These are phyloP conservation scores for Octodonta nipae DNA, from an alignment of 2,888 invertebrate species.

Conservation along the genomic window DNA sequence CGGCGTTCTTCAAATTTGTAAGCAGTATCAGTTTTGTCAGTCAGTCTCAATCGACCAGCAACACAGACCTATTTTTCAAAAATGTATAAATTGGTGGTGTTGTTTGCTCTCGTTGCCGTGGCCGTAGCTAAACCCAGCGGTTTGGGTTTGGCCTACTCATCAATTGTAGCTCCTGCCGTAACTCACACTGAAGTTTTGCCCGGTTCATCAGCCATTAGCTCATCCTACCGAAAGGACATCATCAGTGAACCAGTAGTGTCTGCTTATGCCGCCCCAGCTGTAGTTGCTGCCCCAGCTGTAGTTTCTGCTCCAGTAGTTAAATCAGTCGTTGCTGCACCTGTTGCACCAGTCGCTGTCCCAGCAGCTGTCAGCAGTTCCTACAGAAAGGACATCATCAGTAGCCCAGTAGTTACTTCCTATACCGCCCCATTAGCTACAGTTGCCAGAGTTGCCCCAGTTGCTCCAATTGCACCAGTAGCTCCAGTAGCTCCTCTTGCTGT, in stretches of 20 bases:
- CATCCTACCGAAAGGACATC: constrained; percentile 18
- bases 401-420: constrained; percentile 11
- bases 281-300: constrained; percentile 4
- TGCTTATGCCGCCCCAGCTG: constrained; percentile 27
- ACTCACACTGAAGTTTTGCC: constrained; percentile 7
- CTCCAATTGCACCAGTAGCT: background rate
- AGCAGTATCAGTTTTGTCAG: constrained; percentile 15
- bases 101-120: constrained; percentile 47
- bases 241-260: constrained; percentile 17
- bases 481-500: constrained; percentile 4
- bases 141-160: constrained; percentile 4
- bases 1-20: no score
- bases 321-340: constrained; percentile 4
- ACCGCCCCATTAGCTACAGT: background rate
- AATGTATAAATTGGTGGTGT: constrained; percentile 28
- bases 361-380: constrained; percentile 19
- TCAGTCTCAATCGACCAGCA: constrained; percentile 11
- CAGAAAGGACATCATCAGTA: constrained; percentile 19
- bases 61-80: constrained; percentile 17
- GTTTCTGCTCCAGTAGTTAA: constrained; percentile 5
- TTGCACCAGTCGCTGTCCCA: constrained; percentile 8
- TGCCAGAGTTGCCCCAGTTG: background rate
- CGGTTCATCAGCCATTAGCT: constrained; percentile 8
- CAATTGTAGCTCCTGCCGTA: constrained; percentile 5
- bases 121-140: constrained; percentile 34